Conservation (phyloP, 2,113 vertebrate genomes). For the Seriola rivoliana region DNA sequence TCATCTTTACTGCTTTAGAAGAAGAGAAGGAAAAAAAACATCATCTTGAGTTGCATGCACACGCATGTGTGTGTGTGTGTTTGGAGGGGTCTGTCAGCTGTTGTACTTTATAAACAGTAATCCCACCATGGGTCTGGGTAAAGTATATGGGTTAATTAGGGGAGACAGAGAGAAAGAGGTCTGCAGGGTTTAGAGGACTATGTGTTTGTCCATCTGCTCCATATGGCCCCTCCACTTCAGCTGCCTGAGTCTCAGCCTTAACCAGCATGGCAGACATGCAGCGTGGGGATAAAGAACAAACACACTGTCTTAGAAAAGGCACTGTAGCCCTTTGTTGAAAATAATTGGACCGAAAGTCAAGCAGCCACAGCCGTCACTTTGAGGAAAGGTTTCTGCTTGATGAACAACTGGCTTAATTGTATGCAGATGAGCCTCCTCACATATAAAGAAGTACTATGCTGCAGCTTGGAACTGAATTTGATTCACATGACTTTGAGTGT, state of each 20-base stretch:
- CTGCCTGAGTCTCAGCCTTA: constrained; percentile 34
- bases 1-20: background rate
- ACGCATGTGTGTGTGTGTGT: background rate
- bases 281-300: constrained; percentile 51
- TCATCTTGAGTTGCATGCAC: background rate
- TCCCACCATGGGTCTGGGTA: constrained; percentile 46
- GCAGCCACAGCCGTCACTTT: constrained; percentile 28
- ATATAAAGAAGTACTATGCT: constrained; percentile 30
- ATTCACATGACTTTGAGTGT: constrained; percentile 60
- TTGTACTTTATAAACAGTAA: constrained; percentile 45
- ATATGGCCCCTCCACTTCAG: constrained; percentile 54
- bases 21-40: constrained; percentile 1
- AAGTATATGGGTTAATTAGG: constrained; percentile 69
- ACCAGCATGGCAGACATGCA: constrained; percentile 47
- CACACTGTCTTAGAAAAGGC: constrained; percentile 31
- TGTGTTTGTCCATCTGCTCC: constrained; percentile 68
- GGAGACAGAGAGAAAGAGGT: constrained; percentile 40
- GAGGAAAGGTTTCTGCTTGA: constrained; percentile 39
- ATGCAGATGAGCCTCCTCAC: constrained; percentile 38
- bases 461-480: constrained; percentile 32
- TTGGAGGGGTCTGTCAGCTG: constrained; percentile 21
- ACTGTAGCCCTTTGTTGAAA: constrained; percentile 60
- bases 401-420: constrained; percentile 58
- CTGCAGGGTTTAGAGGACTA: constrained; percentile 59
- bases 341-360: constrained; percentile 48